Evolutionary conservation across 2,113 vertebrate genomes (phyloP), one percentile per base, ranked within the genome.

Genomic region (Boulengeromyrus knoepffleri): DNA sequence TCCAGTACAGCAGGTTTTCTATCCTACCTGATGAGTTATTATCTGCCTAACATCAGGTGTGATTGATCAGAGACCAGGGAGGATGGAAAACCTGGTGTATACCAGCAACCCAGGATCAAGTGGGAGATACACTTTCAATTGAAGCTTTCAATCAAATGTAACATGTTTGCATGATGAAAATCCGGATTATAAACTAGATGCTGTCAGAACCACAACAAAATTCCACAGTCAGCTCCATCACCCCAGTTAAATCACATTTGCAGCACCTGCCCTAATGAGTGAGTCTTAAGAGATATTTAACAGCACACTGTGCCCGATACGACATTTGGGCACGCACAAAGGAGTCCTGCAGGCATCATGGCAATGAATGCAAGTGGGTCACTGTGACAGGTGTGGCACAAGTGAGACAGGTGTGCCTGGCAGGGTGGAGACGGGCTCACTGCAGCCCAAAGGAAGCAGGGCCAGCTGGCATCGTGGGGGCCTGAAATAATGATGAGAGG

Each of bases 401-500:
- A 17, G 31, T 45, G 21, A 77, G 45, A 89, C 58, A 80, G 70
- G 88, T 83, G 70, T 83, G 42, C 66, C 46, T 27, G 24, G 19
- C 10, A 86, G 47, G 27, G 10, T 31, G 62, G 62, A 70, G 62
- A 70, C 0, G 46, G n/a, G 21, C 47, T 5, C 46, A 36, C 45
- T 49, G 27, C 42, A 47, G 58, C 58, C 88, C 36, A 53, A 42
- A 42, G 12, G 58, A 47, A 83, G 31, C n/a, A 6, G 8, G 12
- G n/a, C 87, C 39, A 88, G 47, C 53, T 62, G 87, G 87, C 53
- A 24, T 46, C 1, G 17, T 10, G 3, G 39, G 49, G 52, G 36
- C 47, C 89, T 96, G 90, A 95, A 95, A 95, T 95, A 95, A 94
- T 94, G 94, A 95, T 87, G 88, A 92, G 91, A 27, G 77, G 21